A percentile compares a stretch with the other conserved stretches of the same genome.
These are phyloP conservation scores for Eubasilissa regina DNA, from an alignment of 1,140 invertebrate species.

Conservation along the genomic window DNA sequence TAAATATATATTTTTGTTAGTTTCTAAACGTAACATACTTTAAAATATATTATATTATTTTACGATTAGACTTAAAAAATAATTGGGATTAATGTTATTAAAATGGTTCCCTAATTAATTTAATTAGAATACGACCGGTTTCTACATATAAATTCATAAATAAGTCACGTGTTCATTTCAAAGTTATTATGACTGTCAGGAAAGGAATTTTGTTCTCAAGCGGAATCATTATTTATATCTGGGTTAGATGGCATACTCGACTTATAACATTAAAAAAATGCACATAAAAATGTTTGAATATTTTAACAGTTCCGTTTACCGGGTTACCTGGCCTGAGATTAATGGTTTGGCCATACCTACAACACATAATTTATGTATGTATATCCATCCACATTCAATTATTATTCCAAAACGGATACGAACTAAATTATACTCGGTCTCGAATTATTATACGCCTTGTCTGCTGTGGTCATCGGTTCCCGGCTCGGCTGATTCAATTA, in stretches of 20 bases:
- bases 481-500: constrained; percentile 19
- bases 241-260: background rate
- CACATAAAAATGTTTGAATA: constrained; percentile 31
- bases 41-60: too few relatives aligned
- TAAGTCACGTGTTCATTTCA: background rate
- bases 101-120: too few relatives aligned
- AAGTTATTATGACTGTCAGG: background rate
- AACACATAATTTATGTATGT: constrained; percentile 36
- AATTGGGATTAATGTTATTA: too few relatives aligned
- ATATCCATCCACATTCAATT: constrained; percentile 34
- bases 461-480: background rate
- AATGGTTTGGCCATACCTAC: constrained; percentile 24
- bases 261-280: background rate
- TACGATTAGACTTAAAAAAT: too few relatives aligned
- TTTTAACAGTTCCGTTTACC: constrained; percentile 35
- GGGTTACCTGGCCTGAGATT: constrained; percentile 23
- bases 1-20: too few relatives aligned
- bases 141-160: too few relatives aligned
- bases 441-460: constrained; percentile 26
- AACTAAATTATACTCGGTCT: constrained; percentile 17
- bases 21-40: too few relatives aligned
- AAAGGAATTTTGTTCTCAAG: background rate
- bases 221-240: constrained; percentile 15
- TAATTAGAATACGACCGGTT: too few relatives aligned
- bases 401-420: constrained; percentile 34